A percentile compares a stretch with the other conserved stretches of the same genome.
phyloP scores from a whole-genome alignment of 2,113 vertebrate species.

The Microcebus murinus region DNA sequence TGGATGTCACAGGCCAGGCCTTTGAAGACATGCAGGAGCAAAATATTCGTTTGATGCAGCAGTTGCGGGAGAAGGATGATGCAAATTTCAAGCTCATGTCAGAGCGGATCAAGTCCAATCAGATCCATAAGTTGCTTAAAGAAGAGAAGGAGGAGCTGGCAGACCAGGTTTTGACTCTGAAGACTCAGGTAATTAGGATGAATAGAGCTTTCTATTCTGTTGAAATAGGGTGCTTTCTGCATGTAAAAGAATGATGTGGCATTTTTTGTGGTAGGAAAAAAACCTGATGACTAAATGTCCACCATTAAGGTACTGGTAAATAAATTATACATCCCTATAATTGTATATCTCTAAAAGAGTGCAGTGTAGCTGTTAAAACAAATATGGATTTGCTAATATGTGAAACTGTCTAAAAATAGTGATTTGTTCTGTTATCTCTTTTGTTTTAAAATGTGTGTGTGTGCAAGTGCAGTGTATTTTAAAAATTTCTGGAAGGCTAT shows the following conservation, averaged over 20 bases:
- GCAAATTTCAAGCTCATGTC: conserved; percentile 99
- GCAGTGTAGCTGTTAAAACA: background rate
- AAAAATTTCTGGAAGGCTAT: background rate
- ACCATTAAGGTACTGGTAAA: background rate
- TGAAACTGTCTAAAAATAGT: background rate
- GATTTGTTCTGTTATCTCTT: background rate
- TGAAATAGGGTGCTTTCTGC: background rate
- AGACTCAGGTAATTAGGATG: conserved; percentile 91
- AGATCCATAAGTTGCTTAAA: conserved; percentile 98
- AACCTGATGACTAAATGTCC: background rate
- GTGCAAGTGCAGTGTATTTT: background rate
- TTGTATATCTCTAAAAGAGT: background rate
- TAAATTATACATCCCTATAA: background rate
- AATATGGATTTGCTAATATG: background rate
- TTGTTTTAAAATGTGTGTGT: background rate
- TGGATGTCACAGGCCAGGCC: conserved; percentile 99
- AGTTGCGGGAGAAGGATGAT: conserved; percentile 97
- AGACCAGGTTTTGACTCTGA: conserved; percentile 95
- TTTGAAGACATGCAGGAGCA: conserved; percentile 99
- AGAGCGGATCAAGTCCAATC: conserved; percentile 98
- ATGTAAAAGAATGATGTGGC: background rate
- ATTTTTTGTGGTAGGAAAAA: background rate
- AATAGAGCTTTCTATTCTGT: background rate
- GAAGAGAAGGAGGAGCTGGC: conserved; percentile 98
- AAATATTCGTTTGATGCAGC: conserved; percentile 98